Percentiles rank a stretch among this genome's conserved stretches.
Evolutionary conservation across 2,113 vertebrate genomes (phyloP).

Genomic region (Acrocephalus arundinaceus): DNA sequence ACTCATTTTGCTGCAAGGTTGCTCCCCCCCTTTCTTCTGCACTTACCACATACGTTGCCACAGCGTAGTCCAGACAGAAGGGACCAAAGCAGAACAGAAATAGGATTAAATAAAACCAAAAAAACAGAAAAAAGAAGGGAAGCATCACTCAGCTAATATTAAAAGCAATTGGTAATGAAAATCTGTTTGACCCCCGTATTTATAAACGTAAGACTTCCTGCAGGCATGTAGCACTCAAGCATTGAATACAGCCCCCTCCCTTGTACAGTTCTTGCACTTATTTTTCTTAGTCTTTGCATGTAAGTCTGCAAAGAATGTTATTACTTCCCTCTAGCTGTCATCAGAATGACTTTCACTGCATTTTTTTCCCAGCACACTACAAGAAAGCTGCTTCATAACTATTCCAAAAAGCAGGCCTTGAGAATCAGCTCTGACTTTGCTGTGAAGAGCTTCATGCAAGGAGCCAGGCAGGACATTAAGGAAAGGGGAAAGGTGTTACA

Average conservation of each 20-base stretch:
- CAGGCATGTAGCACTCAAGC: not conserved
- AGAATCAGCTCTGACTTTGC: not conserved
- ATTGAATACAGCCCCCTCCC: not conserved
- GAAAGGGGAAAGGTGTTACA: not conserved
- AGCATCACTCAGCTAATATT: not conserved
- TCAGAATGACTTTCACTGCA: not conserved
- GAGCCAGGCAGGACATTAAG: not conserved
- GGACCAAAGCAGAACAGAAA: not conserved
- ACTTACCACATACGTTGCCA: accelerated
- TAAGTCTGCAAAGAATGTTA: not conserved
- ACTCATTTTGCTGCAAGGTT: not conserved
- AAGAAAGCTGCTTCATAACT: not conserved
- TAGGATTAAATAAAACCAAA: not conserved
- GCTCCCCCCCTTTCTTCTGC: not conserved
- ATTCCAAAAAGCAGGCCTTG: not conserved
- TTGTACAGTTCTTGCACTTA: not conserved
- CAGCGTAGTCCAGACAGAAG: not conserved
- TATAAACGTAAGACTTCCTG: not conserved
- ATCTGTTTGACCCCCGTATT: not conserved
- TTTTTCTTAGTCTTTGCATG: not conserved
- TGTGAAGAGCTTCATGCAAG: not conserved
- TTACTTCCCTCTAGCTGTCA: conserved; percentile 19
- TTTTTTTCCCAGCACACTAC: not conserved
- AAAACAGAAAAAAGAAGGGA: not conserved
- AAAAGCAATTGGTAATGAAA: not conserved